Percentiles rank a stretch among this genome's conserved stretches.
phyloP scores from a whole-genome alignment of 2,888 invertebrate genomes.

The Drosophila ezoana region DNA sequence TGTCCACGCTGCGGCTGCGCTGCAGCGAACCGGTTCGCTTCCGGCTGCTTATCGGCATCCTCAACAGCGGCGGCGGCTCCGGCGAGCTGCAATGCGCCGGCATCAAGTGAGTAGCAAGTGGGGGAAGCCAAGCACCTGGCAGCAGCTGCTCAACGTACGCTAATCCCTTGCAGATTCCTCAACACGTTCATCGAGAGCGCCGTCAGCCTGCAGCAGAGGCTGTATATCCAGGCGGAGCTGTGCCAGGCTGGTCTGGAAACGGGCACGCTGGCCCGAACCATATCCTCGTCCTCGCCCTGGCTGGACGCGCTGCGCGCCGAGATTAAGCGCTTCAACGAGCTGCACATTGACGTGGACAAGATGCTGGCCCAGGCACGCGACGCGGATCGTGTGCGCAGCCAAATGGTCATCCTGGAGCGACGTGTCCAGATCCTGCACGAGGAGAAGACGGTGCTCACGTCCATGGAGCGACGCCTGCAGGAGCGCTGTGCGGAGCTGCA shows the following conservation, averaged over 20 bases:
- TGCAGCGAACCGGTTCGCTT: constrained; percentile 97
- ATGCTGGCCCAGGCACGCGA: constrained; percentile 89
- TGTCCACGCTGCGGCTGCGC: constrained; percentile 93
- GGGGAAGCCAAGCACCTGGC: not conserved
- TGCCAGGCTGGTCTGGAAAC: constrained; percentile 92
- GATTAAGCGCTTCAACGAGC: constrained; percentile 91
- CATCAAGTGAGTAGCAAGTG: constrained; percentile 85
- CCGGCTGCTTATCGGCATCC: constrained; percentile 94
- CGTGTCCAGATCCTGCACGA: constrained; percentile 91
- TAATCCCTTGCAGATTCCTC: constrained; percentile 87
- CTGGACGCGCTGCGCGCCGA: constrained; percentile 89
- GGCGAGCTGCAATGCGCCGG: constrained; percentile 92
- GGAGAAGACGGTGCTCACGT: constrained; percentile 90
- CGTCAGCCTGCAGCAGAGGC: constrained; percentile 89
- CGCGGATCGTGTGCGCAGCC: constrained; percentile 89
- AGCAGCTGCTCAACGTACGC: not conserved
- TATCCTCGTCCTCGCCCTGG: constrained; percentile 88
- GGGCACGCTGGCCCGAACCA: constrained; percentile 86
- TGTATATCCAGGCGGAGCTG: constrained; percentile 94
- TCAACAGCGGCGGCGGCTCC: constrained; percentile 91
- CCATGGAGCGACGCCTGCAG: constrained; percentile 90
- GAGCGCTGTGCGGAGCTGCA: constrained; percentile 91
- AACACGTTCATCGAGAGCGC: constrained; percentile 93
- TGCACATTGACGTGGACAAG: constrained; percentile 92
- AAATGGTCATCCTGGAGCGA: constrained; percentile 89